Evolutionary conservation across 1,140 invertebrate species (phyloP), one percentile per base, ranked within the genome.

Genomic region (Drosophila parvula): DNA sequence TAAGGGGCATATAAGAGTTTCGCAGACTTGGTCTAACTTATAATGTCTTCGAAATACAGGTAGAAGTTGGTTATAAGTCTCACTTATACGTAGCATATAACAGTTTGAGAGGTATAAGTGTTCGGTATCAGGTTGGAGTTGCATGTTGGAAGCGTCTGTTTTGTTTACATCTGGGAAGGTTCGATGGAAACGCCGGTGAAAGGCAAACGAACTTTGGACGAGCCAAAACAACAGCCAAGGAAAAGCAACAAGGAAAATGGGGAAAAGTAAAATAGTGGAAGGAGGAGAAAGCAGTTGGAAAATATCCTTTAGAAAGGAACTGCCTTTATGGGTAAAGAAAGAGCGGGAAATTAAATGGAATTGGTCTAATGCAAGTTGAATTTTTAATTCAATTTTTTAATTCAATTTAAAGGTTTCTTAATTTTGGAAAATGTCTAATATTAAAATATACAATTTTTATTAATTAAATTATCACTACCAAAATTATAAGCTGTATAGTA

Each of bases 51-150:
- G 11, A 43, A 71, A 34, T 3, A 12, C 12, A 2, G 6, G 0
- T 78, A 62, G 43, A 51, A 67, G 61, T 14, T 27, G 0, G 0
- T 3, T 67, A 75, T 47, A 67, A 75, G 47, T 65, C 34, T 2
- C 5, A 10, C 10, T 44, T 60, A 45, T 11, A 43, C 47, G 44
- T 74, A 68, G 55, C 32, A 74, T 82, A 82, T 82, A 82, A 82
- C 79, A 82, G 79, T 82, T 81, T 61, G 9, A 3, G 14, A 0
- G 0, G 8, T 55, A 57, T 40, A 44, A 53, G 75, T 59, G 55
- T 50, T n/a, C 1, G 18, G 3, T 16, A 34, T 27, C 2, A 7
- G n/a, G 16, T 22, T 28, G 16, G 27, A 27, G 65, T 60, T 60
- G 30, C 16, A 16, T 11, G 70, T 74, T 74, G 57, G 11, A 45